Evolutionary conservation across 2,888 invertebrate species (phyloP).

Genomic region (Thysanoteuthis rhombus): DNA sequence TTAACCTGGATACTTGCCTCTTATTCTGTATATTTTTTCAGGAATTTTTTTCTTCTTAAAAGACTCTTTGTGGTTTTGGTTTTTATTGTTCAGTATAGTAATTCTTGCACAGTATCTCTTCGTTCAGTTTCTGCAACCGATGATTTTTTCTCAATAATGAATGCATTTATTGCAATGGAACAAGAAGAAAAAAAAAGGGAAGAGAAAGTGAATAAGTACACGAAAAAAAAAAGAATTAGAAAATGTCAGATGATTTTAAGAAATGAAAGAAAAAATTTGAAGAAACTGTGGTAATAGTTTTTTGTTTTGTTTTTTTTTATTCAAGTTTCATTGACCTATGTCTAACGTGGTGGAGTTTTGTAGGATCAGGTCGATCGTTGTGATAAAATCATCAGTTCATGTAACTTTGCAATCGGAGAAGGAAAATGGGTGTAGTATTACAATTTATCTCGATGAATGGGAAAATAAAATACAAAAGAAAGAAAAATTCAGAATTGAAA

Average conservation of each 20-base stretch:
- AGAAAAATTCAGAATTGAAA: too few species aligned
- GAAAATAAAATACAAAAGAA: too few species aligned
- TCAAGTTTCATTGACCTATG: too few species aligned
- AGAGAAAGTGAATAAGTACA: neutral
- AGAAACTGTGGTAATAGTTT: too few species aligned
- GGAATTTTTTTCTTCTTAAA: neutral
- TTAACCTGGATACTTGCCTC: neutral
- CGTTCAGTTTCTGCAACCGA: neutral
- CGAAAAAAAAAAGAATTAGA: neutral
- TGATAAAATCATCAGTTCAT: too few species aligned
- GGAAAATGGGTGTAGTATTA: too few species aligned
- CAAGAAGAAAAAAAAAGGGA: neutral
- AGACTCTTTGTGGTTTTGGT: neutral
- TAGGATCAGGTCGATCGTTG: too few species aligned
- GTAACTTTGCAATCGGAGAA: too few species aligned
- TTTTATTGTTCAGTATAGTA: neutral
- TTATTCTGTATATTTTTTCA: neutral
- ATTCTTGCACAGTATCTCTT: neutral
- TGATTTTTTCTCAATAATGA: neutral
- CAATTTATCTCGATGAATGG: too few species aligned
- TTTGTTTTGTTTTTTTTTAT: too few species aligned
- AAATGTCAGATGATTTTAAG: neutral
- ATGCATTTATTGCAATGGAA: neutral
- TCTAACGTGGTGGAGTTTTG: too few species aligned
- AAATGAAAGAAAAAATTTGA: too few species aligned